phyloP scores from a whole-genome alignment of 2,113 vertebrate species.

The Galeopterus variegatus region DNA sequence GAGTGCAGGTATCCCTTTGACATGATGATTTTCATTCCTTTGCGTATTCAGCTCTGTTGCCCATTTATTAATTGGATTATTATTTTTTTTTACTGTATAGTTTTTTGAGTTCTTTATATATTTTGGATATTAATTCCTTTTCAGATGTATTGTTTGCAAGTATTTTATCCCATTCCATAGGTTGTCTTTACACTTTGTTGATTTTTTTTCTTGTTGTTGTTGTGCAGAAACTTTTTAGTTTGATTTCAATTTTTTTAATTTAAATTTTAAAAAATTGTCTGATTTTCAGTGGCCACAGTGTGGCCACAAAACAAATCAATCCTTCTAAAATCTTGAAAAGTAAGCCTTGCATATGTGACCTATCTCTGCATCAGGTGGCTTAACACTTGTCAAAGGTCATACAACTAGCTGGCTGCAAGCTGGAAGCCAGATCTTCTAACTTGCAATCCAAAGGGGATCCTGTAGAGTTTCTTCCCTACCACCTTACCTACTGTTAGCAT shows the following conservation, averaged over 20 bases:
- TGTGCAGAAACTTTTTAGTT: neutral
- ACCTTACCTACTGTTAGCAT: neutral
- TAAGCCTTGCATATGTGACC: neutral
- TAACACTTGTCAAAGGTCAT: neutral
- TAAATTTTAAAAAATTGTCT: neutral
- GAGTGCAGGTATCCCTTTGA: no score
- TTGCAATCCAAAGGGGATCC: neutral
- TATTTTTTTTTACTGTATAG: no score
- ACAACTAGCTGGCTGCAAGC: neutral
- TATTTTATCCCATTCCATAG: no score
- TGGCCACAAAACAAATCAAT: neutral
- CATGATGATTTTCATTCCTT: no score
- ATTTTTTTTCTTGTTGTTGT: no score
- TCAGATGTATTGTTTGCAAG: no score
- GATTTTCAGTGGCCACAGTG: neutral
- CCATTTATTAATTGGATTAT: no score
- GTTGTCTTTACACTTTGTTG: no score
- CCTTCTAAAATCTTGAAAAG: neutral
- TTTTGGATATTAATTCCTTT: no score
- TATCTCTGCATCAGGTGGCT: neutral
- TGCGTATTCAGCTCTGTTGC: no score
- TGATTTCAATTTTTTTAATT: neutral
- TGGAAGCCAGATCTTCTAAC: neutral
- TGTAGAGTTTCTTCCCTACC: neutral
- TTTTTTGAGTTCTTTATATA: no score